phyloP scores from a whole-genome alignment of 2,113 vertebrate species.

The Gymnobelideus leadbeateri region DNA sequence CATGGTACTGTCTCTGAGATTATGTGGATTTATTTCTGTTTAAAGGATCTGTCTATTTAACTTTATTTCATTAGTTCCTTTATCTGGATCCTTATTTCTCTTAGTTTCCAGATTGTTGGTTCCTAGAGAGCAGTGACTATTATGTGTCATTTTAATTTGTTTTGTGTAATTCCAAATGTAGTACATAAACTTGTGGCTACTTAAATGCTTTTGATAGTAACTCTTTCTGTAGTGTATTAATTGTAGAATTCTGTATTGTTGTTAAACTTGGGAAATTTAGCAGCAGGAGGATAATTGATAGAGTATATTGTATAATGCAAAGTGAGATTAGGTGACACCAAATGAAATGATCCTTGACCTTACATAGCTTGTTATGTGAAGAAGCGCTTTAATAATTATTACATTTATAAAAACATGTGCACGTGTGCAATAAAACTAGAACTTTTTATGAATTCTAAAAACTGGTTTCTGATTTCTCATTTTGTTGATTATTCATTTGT shows the following conservation, averaged over 20 bases:
- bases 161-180: not conserved
- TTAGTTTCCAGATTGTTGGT: not conserved
- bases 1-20: not conserved
- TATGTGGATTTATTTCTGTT: not conserved
- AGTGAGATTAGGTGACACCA: not conserved
- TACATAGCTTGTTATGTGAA: not conserved
- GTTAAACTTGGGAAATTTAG: not conserved
- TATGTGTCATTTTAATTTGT: not conserved
- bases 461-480: not conserved
- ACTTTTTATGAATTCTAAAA: not conserved
- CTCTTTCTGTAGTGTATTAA: not conserved
- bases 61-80: not conserved
- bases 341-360: not conserved
- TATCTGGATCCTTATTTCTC: not conserved
- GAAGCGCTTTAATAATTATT: not conserved
- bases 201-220: not conserved
- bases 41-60: not conserved
- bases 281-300: not conserved
- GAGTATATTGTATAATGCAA: not conserved
- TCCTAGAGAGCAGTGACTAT: not conserved
- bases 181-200: not conserved
- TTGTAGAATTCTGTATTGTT: not conserved
- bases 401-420: not conserved
- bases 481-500: not conserved
- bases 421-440: not conserved